phyloP scores from a whole-genome alignment of 53 echinoderm and acorn worm genomes.

The Paracentrotus lividus region DNA sequence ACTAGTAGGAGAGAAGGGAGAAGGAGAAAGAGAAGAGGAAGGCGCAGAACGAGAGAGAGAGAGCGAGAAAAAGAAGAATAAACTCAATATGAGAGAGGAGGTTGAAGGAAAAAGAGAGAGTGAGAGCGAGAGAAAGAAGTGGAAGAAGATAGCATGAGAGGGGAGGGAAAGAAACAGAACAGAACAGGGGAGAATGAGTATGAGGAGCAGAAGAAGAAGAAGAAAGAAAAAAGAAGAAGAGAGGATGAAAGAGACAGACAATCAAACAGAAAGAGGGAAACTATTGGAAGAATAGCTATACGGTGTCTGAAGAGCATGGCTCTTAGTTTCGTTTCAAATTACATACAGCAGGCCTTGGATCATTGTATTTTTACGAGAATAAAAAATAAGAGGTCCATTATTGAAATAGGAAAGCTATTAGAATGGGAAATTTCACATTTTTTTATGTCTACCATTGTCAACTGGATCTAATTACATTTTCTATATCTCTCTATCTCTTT shows the following conservation, averaged over 20 bases:
- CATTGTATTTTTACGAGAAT: too few species aligned
- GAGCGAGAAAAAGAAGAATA: background rate
- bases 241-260: background rate
- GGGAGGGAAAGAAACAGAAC: too few species aligned
- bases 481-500: background rate
- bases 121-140: background rate
- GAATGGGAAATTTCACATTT: too few species aligned
- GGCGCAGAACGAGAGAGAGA: background rate
- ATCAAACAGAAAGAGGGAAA: too few species aligned
- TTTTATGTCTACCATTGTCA: too few species aligned
- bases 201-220: background rate
- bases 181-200: background rate
- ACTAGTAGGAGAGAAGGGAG: too few species aligned
- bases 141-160: background rate
- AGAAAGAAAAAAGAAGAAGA: background rate
- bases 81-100: background rate
- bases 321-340: background rate
- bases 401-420: too few species aligned
- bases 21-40: background rate
- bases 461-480: too few species aligned
- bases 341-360: background rate
- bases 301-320: background rate
- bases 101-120: background rate
- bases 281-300: background rate
- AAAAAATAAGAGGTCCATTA: too few species aligned